Percentiles rank a stretch among this genome's conserved stretches.
These are phyloP conservation scores for Agelas oroides DNA, from an alignment of 37 sponge, comb jelly and placozoan species.

Conservation along the genomic window DNA sequence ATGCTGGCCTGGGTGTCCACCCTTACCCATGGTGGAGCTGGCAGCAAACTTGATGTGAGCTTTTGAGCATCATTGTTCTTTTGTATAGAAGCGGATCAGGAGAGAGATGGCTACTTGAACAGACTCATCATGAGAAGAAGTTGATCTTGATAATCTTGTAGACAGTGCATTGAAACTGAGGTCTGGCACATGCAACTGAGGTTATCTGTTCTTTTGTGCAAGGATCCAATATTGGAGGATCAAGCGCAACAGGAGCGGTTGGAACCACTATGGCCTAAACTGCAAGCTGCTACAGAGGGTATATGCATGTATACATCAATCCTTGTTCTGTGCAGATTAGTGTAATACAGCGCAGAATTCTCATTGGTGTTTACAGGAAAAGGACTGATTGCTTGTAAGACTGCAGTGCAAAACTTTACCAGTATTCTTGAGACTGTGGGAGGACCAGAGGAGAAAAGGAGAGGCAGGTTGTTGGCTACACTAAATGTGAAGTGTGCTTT, in stretches of 20 bases:
- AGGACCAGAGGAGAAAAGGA: constrained; percentile 52
- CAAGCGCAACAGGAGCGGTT: constrained; percentile 46
- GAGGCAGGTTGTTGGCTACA: constrained; percentile 28
- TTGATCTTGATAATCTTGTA: no score
- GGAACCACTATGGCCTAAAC: constrained; percentile 33
- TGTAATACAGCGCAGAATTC: neutral
- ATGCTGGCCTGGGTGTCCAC: constrained; percentile 71
- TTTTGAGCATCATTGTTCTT: no score
- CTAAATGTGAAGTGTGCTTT: neutral
- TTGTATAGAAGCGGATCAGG: no score
- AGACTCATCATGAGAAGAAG: no score
- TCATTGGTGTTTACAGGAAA: constrained; percentile 27
- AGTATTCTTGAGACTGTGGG: constrained; percentile 38
- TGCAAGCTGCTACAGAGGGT: constrained; percentile 54
- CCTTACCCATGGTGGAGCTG: constrained; percentile 48
- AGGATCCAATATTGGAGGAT: constrained; percentile 38
- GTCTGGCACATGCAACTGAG: no score
- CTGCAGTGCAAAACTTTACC: constrained; percentile 42
- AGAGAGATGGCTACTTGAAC: no score
- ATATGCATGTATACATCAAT: neutral
- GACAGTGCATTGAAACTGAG: no score
- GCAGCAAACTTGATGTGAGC: neutral
- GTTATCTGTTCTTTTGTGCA: neutral
- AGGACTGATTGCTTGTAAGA: constrained; percentile 44
- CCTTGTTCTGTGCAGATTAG: neutral